A percentile compares a stretch with the other conserved stretches of the same genome.
phyloP scores from a whole-genome alignment of 2,888 invertebrate genomes.

The Pteria penguin region DNA sequence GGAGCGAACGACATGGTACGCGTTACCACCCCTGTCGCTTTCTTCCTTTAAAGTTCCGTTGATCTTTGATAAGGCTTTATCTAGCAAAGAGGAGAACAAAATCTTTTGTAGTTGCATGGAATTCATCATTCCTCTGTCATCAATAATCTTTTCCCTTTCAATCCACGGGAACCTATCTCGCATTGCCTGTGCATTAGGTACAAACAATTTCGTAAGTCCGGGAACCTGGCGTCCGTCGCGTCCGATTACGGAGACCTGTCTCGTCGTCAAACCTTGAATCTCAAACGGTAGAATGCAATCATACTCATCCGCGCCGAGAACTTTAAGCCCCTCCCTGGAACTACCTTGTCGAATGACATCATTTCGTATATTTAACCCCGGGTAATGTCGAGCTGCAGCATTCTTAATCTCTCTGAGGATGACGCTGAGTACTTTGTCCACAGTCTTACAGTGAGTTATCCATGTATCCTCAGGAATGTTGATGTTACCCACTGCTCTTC shows the following conservation, averaged over 20 bases:
- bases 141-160: no score
- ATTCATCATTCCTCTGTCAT: no score
- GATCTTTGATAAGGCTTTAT: not conserved
- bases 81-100: conserved; percentile 19
- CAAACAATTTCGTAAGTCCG: conserved; percentile 2
- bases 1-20: no score
- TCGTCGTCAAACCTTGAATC: conserved; percentile 31
- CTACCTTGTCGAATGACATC: conserved; percentile 48
- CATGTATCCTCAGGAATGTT: conserved; percentile 11
- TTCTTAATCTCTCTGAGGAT: not conserved
- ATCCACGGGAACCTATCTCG: not conserved
- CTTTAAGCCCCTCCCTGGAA: conserved; percentile 50
- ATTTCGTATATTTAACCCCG: conserved; percentile 11
- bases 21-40: no score
- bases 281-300: conserved; percentile 46
- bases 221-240: not conserved
- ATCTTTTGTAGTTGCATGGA: conserved; percentile 6
- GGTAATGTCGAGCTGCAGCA: not conserved
- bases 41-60: no score
- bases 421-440: conserved; percentile 6
- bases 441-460: conserved; percentile 7
- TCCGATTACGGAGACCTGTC: not conserved
- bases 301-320: conserved; percentile 47
- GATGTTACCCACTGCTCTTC: not conserved
- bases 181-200: not conserved